Base-by-base conservation (phyloP, 2,113 vertebrate species). In the Stegastes partitus region DNA sequence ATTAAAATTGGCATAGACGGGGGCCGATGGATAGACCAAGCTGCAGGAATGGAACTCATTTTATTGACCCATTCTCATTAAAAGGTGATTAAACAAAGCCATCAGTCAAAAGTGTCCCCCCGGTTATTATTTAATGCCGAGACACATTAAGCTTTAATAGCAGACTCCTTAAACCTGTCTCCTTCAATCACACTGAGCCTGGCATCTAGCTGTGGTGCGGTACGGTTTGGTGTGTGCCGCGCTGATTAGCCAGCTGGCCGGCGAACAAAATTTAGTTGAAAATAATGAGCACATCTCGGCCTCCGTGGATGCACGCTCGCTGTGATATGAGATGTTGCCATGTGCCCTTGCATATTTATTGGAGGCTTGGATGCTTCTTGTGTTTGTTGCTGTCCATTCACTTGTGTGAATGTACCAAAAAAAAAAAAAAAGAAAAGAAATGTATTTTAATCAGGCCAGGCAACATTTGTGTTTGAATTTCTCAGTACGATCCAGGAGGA, bases 21-120 rank as follows among this genome's bases (percentile, higher is more conserved):
- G 53, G 62, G 53, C 44, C 49, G 23, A 62, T 63, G n/a, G 42
- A 82, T 59, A 12, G 4, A 87, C 37, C 54, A 58, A 67, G 61
- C 22, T 58, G 39, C 11, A 58, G 45, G 45, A 64, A 74, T 37
- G n/a, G 70, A 56, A 59, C 26, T 51, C 61, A 31, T 73, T 66
- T 80, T 88, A 82, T 62, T 64, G 70, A 56, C 23, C 65, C 42
- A 23, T 74, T 77, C 67, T 82, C 92, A 91, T 92, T 92, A 89
- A 88, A 86, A 70, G 62, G 65, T 74, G 66, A 92, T 92, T 86
- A 87, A 79, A 84, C 50, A 31, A 68, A 84, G 68, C 39, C 74
- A 81, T 85, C 61, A 71, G 55, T 85, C 53, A 75, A 44, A 72
- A 61, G 77, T 49, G 49, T 70, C 47, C 34, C 23, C 23, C 15